Base-by-base conservation (phyloP, 2,113 vertebrate species). In the Diphyllodes magnificus region DNA sequence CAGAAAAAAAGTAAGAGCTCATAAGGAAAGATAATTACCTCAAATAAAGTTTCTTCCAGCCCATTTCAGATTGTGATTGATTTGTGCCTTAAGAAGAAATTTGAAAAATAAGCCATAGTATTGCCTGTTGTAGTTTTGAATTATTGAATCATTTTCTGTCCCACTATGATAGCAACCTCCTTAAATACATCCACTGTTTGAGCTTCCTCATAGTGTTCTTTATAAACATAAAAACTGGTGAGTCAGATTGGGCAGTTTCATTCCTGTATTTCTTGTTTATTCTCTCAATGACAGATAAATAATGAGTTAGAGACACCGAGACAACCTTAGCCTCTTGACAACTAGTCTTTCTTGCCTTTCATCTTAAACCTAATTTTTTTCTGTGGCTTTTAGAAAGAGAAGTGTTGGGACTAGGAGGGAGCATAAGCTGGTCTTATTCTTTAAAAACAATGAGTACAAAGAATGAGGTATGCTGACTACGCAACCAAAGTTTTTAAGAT, bases 361-460 rank as follows among this genome's bases (percentile, higher is more conserved):
- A 42, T 70, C 20, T 45, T 33, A 86, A 84, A 28, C 15, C 8
- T 42, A 8, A 15, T 31, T 83, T 69, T 88, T 88, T 82, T 10
- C 27, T 25, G 35, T 44, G 5, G 5, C 7, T 86, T 75, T 87
- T 39, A 78, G 47, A 47, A 82, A 91, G 77, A 54, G 5, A 66
- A 73, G 6, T 1, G 2, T 10, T 7, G 3, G 17, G 7, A 60
- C 13, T 30, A 39, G 10, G 4, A 25, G 14, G 1, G 19, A 60
- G 11, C 25, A 42, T 4, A 54, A 42, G 6, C 8, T 53, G 4
- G 10, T 75, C 14, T 42, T 59, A 15, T 5, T 85, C 40, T 50
- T 90, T 66, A 24, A 37, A 88, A 87, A 30, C 4, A 35, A 11
- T 17, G 14, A 71, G 22, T 21, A 20, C 33, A 50, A 39, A 51